These are phyloP conservation scores for Microtus montanus DNA, from an alignment of 2,113 vertebrate genomes.

Conservation along the genomic window DNA sequence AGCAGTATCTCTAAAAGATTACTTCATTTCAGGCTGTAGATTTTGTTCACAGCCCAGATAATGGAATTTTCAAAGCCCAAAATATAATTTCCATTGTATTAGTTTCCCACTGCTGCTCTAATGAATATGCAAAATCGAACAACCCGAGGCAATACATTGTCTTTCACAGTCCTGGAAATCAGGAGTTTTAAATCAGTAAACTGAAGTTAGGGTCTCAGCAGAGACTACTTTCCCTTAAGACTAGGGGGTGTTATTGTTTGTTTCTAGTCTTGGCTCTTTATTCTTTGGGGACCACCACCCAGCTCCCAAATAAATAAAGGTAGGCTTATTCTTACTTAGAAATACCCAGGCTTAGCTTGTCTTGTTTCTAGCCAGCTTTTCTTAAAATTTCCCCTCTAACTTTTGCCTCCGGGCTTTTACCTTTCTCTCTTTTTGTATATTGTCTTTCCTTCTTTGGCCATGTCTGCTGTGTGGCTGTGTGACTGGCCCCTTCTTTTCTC, in stretches of 20 bases:
- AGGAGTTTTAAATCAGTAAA: neutral
- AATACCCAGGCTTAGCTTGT: no score
- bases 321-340: no score
- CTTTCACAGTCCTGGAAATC: neutral
- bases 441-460: no score
- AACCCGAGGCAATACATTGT: neutral
- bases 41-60: neutral
- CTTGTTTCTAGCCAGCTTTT: no score
- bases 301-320: no score
- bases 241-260: neutral
- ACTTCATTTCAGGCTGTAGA: constrained; percentile 1
- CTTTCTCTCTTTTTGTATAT: no score
- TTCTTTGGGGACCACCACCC: no score
- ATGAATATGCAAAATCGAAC: neutral
- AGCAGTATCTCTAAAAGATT: neutral
- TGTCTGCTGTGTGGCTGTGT: no score
- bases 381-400: no score
- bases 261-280: no score
- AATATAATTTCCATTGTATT: neutral
- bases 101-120: neutral
- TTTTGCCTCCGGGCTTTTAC: no score
- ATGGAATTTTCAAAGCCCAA: neutral
- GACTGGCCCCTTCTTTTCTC: no score
- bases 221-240: neutral
- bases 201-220: neutral